Conservation (phyloP, 2,113 vertebrate species). For the Dasyprocta punctata region DNA sequence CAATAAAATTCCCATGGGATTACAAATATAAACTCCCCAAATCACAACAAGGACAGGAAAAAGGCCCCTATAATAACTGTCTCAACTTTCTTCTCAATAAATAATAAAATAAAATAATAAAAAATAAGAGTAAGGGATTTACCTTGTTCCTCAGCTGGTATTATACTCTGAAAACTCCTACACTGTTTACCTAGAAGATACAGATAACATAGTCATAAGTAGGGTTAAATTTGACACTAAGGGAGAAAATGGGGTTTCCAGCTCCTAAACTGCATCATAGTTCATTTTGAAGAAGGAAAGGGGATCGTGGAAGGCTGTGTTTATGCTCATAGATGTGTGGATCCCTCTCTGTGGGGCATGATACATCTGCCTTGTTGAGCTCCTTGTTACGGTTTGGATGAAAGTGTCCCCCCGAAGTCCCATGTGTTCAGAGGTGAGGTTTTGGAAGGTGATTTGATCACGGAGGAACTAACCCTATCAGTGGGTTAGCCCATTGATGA, state of each 20-base stretch:
- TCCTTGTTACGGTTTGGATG: neutral
- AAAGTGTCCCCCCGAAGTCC: neutral
- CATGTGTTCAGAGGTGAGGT: neutral
- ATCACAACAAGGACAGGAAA: no score
- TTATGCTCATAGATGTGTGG: neutral
- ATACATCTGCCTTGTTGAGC: neutral
- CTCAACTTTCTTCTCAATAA: neutral
- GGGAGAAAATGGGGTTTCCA: neutral
- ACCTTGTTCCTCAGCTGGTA: constrained; percentile 93
- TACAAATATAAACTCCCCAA: no score
- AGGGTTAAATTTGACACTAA: neutral
- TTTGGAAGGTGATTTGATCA: neutral
- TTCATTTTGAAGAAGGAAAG: neutral
- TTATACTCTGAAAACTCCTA: constrained; percentile 91
- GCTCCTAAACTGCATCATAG: neutral
- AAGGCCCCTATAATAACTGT: no score
- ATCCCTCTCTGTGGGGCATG: no score
- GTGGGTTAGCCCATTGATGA: neutral
- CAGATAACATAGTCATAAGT: neutral
- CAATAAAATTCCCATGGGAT: no score
- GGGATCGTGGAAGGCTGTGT: neutral
- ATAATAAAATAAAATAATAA: neutral
- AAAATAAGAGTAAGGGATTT: constrained; percentile 27
- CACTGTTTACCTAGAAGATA: constrained; percentile 92
- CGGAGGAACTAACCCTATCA: neutral